Percentiles rank a stretch among this genome's conserved stretches.
Conservation (phyloP, 2,888 invertebrate genomes). For the Ichneumoninae sp. region DNA sequence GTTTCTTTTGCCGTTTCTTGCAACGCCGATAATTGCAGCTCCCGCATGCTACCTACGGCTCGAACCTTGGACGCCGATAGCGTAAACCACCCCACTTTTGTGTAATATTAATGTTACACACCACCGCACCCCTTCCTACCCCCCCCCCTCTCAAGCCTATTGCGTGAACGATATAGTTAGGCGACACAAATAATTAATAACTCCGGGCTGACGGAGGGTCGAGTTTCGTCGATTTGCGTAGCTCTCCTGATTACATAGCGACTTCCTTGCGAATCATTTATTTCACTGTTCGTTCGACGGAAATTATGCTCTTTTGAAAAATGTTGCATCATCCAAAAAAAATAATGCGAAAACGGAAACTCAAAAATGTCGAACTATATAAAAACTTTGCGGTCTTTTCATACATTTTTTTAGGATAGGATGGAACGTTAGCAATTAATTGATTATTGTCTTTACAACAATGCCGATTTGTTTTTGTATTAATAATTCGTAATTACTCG, state of each 20-base stretch:
- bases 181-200: constrained; percentile 19
- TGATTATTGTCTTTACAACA: background rate
- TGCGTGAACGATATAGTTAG: background rate
- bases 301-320: background rate
- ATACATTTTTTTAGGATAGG: background rate
- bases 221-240: background rate
- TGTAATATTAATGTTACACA: constrained; percentile 48
- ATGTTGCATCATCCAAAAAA: no score
- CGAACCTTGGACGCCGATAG: constrained; percentile 26
- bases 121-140: constrained; percentile 19
- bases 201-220: background rate
- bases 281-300: background rate
- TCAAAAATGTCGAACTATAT: no score
- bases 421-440: background rate
- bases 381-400: no score
- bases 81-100: constrained; percentile 31
- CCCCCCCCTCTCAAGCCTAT: background rate
- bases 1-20: constrained; percentile 70
- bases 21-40: constrained; percentile 71
- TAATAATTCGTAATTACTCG: constrained; percentile 56
- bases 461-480: background rate
- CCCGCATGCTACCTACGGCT: constrained; percentile 45
- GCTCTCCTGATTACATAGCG: background rate
- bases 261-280: background rate
- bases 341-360: no score